These are phyloP conservation scores for Machimus atricapillus DNA, from an alignment of 2,888 invertebrate species.

Conservation along the genomic window DNA sequence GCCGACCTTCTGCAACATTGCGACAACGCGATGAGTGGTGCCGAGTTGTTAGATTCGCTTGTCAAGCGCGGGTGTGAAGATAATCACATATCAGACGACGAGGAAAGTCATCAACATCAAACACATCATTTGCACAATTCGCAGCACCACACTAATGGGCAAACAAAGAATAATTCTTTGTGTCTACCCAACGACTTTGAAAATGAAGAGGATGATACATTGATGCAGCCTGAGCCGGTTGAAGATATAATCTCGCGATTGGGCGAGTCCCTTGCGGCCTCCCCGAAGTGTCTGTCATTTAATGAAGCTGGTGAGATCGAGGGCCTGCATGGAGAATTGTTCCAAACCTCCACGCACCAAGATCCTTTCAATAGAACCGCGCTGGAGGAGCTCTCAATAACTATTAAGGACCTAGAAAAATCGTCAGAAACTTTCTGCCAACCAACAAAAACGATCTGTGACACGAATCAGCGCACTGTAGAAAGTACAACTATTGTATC, in stretches of 20 bases:
- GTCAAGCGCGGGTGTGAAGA: conserved; percentile 71
- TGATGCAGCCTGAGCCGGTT: conserved; percentile 64
- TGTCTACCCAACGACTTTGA: conserved; percentile 60
- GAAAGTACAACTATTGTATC: conserved; percentile 51
- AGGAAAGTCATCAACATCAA: conserved; percentile 57
- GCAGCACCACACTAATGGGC: neutral
- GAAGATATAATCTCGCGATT: conserved; percentile 71
- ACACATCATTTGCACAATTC: conserved; percentile 2
- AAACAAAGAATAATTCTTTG: conserved; percentile 47
- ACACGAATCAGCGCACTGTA: conserved; percentile 54
- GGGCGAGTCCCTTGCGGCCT: conserved; percentile 67
- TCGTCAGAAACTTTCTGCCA: conserved; percentile 42
- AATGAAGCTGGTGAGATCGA: conserved; percentile 62
- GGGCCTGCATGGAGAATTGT: conserved; percentile 58
- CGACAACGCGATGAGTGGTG: conserved; percentile 62
- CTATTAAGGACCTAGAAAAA: conserved; percentile 66
- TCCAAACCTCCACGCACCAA: conserved; percentile 53
- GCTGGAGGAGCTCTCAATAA: conserved; percentile 65
- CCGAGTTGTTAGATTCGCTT: conserved; percentile 67
- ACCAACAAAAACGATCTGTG: conserved; percentile 50
- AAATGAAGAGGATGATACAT: conserved; percentile 64
- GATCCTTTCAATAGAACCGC: conserved; percentile 51
- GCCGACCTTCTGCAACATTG: conserved; percentile 59
- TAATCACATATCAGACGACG: conserved; percentile 62
- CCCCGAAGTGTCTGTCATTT: conserved; percentile 60